These are phyloP conservation scores for Antheraea mylitta DNA, from an alignment of 1,140 invertebrate species.

Conservation along the genomic window DNA sequence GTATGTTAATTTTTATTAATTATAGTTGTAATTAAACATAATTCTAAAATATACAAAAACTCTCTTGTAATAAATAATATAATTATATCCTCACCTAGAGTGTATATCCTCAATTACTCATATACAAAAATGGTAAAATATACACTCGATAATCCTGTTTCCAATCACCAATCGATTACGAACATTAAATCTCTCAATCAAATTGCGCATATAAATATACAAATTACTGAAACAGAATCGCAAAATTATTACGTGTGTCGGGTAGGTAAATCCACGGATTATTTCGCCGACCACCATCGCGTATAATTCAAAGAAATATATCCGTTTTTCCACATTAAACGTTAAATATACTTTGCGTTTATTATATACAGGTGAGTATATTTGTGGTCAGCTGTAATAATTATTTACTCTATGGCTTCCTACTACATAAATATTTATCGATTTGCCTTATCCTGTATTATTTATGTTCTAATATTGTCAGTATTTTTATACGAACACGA, in stretches of 20 bases:
- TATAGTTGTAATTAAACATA: no score
- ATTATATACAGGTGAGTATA: not conserved
- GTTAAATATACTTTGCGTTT: not conserved
- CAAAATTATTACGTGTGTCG: slow-evolving; percentile 8
- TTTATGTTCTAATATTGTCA: no score
- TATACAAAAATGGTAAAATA: not conserved
- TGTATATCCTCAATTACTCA: no score
- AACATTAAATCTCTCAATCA: slow-evolving; percentile 8
- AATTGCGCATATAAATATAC: slow-evolving; percentile 6
- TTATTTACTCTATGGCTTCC: no score
- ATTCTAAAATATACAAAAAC: no score
- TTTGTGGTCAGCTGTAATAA: not conserved
- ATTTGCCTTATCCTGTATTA: no score
- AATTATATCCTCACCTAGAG: no score
- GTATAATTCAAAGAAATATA: not conserved
- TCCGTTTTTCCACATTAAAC: not conserved
- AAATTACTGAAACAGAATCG: slow-evolving; percentile 11
- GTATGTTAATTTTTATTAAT: no score
- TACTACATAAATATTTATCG: no score
- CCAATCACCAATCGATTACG: not conserved
- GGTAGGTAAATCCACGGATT: slow-evolving; percentile 7
- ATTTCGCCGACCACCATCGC: not conserved
- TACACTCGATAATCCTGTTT: not conserved
- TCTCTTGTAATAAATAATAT: no score
- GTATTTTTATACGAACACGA: no score